Base-by-base conservation (phyloP, 2,888 invertebrate species). In the Invenusta paracnida region DNA sequence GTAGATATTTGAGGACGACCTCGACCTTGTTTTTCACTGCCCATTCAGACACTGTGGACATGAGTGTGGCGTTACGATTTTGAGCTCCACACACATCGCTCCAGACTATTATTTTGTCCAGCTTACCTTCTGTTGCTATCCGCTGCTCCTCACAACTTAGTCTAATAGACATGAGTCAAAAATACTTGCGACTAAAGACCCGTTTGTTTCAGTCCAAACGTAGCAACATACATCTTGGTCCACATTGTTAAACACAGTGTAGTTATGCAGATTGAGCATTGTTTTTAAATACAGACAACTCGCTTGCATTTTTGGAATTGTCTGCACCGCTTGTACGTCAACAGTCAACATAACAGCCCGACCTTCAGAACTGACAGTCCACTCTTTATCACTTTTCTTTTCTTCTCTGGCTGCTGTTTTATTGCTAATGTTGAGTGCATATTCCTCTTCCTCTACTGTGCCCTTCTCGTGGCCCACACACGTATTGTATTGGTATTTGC, bases 401-500 rank as follows among this genome's bases (percentile, higher is more conserved):
- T 79, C 79, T 11, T 79, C 28, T 79, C 79, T 23, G 23, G 79
- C 79, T 25, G 23, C 79, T 25, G 23, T 79, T 79, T 79, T 79
- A 5, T 23, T 27, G 28, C n/a, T 79, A 11, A 25, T 23, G 28
- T 79, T 2, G 23, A 25, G 2, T 79, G 28, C 28, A n/a, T 79
- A 79, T 27, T 79, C 25, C 2, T 79, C 79, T 79, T 79, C 79
- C 5, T 23, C 2, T n/a, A 79, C n/a, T 25, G 23, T 79, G n/a
- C 79, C 79, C 28, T 79, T 79, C 79, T 27, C 28, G 79, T 79
- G 79, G 28, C 79, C 28, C 79, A 79, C 23, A 79, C 79, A 79
- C 79, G 28, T 25, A 79, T 79, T n/a, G 79, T n/a, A 79, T 79
- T 79, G 79, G n/a, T 79, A 2, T 79, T 79, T 79, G 23, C 79